phyloP scores from a whole-genome alignment of 1,140 invertebrate species.

The Phthorimaea operculella region DNA sequence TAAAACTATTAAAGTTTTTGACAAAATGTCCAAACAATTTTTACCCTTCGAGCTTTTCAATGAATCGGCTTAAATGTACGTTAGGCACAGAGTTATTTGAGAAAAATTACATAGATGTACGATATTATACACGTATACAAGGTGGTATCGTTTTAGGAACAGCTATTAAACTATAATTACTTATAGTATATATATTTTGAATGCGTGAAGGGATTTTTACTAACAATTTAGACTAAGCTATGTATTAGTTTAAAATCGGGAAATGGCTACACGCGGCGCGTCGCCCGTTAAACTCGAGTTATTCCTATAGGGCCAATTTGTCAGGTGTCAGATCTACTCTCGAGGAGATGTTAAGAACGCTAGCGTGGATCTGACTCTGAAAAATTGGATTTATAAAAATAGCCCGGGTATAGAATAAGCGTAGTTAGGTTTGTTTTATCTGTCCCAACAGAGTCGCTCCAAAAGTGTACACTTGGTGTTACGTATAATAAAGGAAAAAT shows the following conservation, averaged over 20 bases:
- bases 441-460: too few species aligned
- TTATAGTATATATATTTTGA: constrained; percentile 62
- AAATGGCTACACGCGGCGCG: constrained; percentile 15
- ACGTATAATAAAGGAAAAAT: too few species aligned
- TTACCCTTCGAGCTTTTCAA: constrained; percentile 56
- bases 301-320: too few species aligned
- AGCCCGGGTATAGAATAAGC: too few species aligned
- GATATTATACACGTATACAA: constrained; percentile 55
- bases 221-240: constrained; percentile 61
- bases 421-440: too few species aligned
- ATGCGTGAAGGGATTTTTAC: constrained; percentile 67
- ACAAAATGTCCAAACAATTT: constrained; percentile 44
- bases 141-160: constrained; percentile 41
- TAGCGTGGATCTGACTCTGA: too few species aligned
- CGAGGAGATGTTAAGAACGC: too few species aligned
- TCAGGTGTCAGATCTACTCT: too few species aligned
- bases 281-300: too few species aligned
- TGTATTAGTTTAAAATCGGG: constrained; percentile 36
- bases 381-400: too few species aligned
- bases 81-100: constrained; percentile 64
- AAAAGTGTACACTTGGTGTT: too few species aligned
- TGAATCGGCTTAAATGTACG: constrained; percentile 62
- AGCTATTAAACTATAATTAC: constrained; percentile 36
- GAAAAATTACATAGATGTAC: constrained; percentile 54
- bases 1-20: constrained; percentile 17